Evolutionary conservation across 2,113 vertebrate genomes (phyloP).

Genomic region (Myrmecophaga tridactyla): DNA sequence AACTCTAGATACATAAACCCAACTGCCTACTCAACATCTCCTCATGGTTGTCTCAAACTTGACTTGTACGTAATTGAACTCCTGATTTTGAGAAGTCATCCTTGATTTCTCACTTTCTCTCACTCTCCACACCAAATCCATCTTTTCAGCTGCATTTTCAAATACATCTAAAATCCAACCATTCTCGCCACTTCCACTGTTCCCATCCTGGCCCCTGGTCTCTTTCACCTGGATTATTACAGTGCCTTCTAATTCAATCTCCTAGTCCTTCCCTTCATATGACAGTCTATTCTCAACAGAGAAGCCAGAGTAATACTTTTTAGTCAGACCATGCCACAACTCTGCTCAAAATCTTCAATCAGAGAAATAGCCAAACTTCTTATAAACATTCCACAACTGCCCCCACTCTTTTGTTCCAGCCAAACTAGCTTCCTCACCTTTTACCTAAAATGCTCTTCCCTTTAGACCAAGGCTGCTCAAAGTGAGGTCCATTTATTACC

Average conservation of each 20-base stretch:
- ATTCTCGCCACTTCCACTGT: background rate
- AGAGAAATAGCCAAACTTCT: background rate
- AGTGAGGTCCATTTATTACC: background rate
- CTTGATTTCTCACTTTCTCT: background rate
- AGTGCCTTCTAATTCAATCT: background rate
- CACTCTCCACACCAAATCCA: background rate
- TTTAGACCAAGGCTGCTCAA: background rate
- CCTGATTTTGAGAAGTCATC: background rate
- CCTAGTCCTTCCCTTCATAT: background rate
- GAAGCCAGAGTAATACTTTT: background rate
- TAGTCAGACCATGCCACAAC: background rate
- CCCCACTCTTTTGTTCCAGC: background rate
- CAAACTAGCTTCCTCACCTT: background rate
- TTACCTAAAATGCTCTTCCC: background rate
- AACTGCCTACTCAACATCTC: background rate
- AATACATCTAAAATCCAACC: background rate
- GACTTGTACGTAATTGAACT: background rate
- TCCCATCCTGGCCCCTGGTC: background rate
- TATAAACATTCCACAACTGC: background rate
- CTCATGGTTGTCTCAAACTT: background rate
- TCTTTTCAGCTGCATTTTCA: background rate
- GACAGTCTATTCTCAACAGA: background rate
- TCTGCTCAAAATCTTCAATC: background rate
- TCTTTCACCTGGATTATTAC: background rate
- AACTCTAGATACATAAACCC: background rate